Percentiles rank a stretch among this genome's conserved stretches.
These are phyloP conservation scores for Sebastes hopkinsi DNA, from an alignment of 2,797 vertebrate genomes.

Conservation along the genomic window DNA sequence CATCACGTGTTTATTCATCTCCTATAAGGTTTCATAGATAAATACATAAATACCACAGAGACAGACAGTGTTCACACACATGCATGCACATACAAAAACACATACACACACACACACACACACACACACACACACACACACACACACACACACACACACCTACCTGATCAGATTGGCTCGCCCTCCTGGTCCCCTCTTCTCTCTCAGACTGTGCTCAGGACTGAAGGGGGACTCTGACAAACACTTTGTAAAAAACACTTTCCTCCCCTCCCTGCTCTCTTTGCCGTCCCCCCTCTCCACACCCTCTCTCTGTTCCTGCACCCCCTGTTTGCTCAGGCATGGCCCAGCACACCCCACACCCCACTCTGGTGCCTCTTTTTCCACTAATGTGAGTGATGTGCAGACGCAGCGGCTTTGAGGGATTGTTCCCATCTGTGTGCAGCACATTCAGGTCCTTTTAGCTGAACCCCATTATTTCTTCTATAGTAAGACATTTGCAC, in stretches of 20 bases:
- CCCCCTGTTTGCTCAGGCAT: slow-evolving; percentile 42
- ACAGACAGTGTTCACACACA: slow-evolving; percentile 12
- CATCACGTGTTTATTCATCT: slow-evolving; percentile 31
- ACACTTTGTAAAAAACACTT: slow-evolving; percentile 61
- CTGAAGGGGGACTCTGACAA: slow-evolving; percentile 66
- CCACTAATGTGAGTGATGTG: slow-evolving; percentile 41
- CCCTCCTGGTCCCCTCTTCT: slow-evolving; percentile 64
- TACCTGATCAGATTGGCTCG: slow-evolving; percentile 75
- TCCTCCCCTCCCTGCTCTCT: slow-evolving; percentile 42
- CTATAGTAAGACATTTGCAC: neutral
- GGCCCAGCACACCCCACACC: slow-evolving; percentile 22
- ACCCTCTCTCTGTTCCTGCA: slow-evolving; percentile 42
- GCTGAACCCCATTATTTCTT: neutral
- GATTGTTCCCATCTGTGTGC: slow-evolving; percentile 64
- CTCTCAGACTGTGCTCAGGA: slow-evolving; percentile 55
- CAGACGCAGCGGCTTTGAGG: slow-evolving; percentile 26
- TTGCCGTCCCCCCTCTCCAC: slow-evolving; percentile 64
- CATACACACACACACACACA: slow-evolving; percentile 1
- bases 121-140: slow-evolving; percentile 20
- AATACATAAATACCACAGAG: neutral
- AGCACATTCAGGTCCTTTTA: slow-evolving; percentile 27
- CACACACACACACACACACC: slow-evolving; percentile 42
- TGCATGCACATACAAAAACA: neutral
- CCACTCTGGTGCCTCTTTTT: slow-evolving; percentile 32
- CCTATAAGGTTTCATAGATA: slow-evolving; percentile 25